Evolutionary conservation across 2,113 vertebrate species (phyloP).

Genomic region (Synodontis membranacea): DNA sequence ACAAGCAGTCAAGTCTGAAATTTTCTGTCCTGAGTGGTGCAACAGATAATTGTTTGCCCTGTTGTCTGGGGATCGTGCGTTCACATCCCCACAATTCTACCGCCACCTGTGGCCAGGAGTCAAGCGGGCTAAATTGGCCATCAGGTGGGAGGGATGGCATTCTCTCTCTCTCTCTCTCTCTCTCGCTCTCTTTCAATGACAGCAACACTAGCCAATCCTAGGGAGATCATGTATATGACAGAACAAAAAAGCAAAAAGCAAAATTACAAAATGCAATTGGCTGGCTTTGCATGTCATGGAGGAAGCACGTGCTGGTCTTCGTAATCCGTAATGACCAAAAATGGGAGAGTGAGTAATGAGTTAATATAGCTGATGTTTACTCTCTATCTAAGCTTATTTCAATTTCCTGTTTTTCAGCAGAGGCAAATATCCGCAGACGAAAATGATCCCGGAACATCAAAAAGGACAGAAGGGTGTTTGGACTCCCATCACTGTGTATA

Average conservation of each 20-base stretch:
- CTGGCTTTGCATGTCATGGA: not conserved
- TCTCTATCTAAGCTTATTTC: not conserved
- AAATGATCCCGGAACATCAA: slow-evolving; percentile 47
- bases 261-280: not conserved
- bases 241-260: no score
- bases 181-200: not conserved
- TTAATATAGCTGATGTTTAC: not conserved
- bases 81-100: not conserved
- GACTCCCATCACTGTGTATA: not conserved
- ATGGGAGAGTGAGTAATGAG: not conserved
- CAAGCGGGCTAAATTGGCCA: not conserved
- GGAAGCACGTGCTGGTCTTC: not conserved
- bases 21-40: not conserved
- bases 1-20: not conserved
- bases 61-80: not conserved
- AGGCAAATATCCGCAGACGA: slow-evolving; percentile 65
- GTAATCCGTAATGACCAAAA: no score
- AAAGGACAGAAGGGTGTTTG: slow-evolving; percentile 1
- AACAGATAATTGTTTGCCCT: not conserved
- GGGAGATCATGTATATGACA: not conserved
- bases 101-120: not conserved
- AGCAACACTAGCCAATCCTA: not conserved
- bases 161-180: no score
- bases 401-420: slow-evolving; percentile 61
- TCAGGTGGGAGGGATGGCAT: not conserved